These are phyloP conservation scores for Chrysolina oricalcia DNA, from an alignment of 2,888 invertebrate genomes.

Conservation along the genomic window DNA sequence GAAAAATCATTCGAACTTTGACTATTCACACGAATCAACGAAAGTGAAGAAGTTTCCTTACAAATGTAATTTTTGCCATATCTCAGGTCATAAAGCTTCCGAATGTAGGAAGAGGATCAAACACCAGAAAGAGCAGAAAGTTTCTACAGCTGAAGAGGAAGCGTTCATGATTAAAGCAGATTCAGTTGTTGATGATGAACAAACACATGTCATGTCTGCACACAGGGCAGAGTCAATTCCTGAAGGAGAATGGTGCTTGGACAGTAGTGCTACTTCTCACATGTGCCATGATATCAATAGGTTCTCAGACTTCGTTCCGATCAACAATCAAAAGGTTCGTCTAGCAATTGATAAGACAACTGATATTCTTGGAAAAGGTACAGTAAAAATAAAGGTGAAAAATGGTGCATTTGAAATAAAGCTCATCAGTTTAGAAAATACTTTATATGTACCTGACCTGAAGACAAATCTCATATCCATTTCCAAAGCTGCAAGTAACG, in stretches of 20 bases:
- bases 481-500: not conserved
- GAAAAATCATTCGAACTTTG: not conserved
- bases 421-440: not conserved
- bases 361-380: not conserved
- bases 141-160: not conserved
- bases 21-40: not conserved
- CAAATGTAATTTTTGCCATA: not conserved
- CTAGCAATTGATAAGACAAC: not conserved
- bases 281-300: not conserved
- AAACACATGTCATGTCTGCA: not conserved
- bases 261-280: not conserved
- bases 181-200: not conserved
- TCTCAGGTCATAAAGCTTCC: not conserved
- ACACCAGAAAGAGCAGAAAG: not conserved
- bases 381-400: not conserved
- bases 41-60: not conserved
- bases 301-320: not conserved
- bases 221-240: not conserved
- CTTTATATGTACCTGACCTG: not conserved
- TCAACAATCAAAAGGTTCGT: slow-evolving; percentile 4
- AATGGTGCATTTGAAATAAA: not conserved
- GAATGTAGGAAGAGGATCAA: not conserved
- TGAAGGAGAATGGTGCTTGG: not conserved
- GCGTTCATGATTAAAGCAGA: not conserved
- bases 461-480: not conserved